Percentiles rank a stretch among this genome's conserved stretches.
phyloP scores from a whole-genome alignment of 1,140 invertebrate genomes.

The Drosophila lini region DNA sequence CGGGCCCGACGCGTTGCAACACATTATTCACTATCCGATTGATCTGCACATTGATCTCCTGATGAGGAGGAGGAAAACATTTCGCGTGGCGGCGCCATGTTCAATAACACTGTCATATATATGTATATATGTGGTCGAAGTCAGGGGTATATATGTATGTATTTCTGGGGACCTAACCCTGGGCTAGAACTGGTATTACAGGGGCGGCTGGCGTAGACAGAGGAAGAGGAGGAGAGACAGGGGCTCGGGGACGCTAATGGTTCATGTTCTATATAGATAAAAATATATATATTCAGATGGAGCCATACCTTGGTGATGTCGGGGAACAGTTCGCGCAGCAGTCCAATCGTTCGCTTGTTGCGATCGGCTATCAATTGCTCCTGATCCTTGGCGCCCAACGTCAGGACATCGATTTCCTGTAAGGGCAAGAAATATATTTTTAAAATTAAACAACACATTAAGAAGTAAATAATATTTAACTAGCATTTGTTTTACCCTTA shows the following conservation, averaged over 20 bases:
- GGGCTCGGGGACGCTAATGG: constrained; percentile 21
- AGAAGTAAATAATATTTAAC: too few relatives aligned
- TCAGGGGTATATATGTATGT: neutral
- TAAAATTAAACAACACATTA: neutral
- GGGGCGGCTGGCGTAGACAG: neutral
- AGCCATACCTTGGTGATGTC: constrained; percentile 88
- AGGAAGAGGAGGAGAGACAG: neutral
- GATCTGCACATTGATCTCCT: constrained; percentile 82
- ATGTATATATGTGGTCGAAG: neutral
- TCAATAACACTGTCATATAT: constrained; percentile 41
- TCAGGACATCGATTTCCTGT: constrained; percentile 86
- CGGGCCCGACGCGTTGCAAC: constrained; percentile 74
- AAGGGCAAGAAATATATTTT: constrained; percentile 46
- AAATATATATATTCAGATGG: neutral
- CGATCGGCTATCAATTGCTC: constrained; percentile 87
- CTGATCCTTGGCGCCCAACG: constrained; percentile 85
- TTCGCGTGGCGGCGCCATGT: constrained; percentile 32
- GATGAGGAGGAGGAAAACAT: constrained; percentile 69
- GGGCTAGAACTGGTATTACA: constrained; percentile 7
- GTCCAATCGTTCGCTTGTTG: constrained; percentile 90
- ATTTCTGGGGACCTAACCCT: constrained; percentile 26
- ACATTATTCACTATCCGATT: constrained; percentile 82
- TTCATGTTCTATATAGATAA: constrained; percentile 19
- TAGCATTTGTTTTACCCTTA: neutral
- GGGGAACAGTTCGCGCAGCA: constrained; percentile 90